Evolutionary conservation across 2,888 invertebrate genomes (phyloP), one percentile per base, ranked within the genome.

Genomic region (Microplitis deprimator): DNA sequence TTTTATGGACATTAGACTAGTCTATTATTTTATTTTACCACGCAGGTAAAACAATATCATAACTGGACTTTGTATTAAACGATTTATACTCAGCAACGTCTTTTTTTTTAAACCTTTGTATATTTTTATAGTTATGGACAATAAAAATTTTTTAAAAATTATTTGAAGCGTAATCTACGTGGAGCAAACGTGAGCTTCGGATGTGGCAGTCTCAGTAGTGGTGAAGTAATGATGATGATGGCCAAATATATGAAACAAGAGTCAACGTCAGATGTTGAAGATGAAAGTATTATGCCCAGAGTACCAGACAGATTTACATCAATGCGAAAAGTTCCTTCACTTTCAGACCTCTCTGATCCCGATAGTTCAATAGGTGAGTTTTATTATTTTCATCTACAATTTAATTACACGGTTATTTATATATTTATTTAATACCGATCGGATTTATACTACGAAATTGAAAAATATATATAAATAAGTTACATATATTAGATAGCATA

Each of bases 341-440:
- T 97, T 85, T 96, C 96, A 84, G 97, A 97, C 91, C 93, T 97
- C 73, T 96, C 96, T 73, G 97, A 97, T 91, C 95, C 95, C 77
- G 97, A 97, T 91, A 95, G 95, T 79, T 97, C 97, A 78, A 90
- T 96, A 88, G 96, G 96, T 96, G 91, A 95, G 96, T 68, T 67
- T 64, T 29, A 29, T 29, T 29, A 29, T 29, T 29, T 29, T 29
- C 4, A 29, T 29, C 29, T 29, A 29, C 29, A 29, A 29, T 29
- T 29, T 29, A 29, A 29, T 29, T 29, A 29, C 29, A 29, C 29
- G 29, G 3, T 29, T 29, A 29, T 29, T 29, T 29, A 4, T 29
- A 4, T 29, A 29, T 4, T 29, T 29, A 29, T 29, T 29, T 2
- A 29, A 29, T 29, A 29, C 4, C 29, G 3, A 29, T 29, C 29